Evolutionary conservation across 2,888 invertebrate species (phyloP).

Genomic region (Agrotis exclamationis): DNA sequence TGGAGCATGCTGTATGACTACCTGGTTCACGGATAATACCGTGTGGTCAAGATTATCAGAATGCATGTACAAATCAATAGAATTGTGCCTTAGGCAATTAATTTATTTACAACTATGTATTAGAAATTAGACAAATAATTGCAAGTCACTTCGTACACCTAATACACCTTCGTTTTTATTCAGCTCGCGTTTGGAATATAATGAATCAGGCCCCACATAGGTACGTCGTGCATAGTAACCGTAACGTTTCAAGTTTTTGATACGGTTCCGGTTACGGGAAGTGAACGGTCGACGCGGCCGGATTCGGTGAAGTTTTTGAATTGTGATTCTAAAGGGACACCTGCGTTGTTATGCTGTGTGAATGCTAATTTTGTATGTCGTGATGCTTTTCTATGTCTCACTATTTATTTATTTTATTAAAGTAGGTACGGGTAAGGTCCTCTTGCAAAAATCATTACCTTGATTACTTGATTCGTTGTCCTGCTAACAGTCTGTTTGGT

Average conservation of each 20-base stretch:
- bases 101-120: not conserved
- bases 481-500: not conserved
- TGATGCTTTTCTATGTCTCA: conserved; percentile 8
- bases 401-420: too few relatives aligned
- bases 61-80: too few relatives aligned
- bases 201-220: conserved; percentile 36
- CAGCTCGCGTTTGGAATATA: conserved; percentile 7
- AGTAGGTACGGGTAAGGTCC: not conserved
- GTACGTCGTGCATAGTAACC: conserved; percentile 22
- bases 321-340: conserved; percentile 54
- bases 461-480: not conserved
- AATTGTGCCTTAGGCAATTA: not conserved
- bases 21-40: rapidly evolving
- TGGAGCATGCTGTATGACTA: not conserved
- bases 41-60: not conserved
- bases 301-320: conserved; percentile 55
- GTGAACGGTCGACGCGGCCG: conserved; percentile 57
- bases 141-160: not conserved
- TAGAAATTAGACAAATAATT: too few relatives aligned
- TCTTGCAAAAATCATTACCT: not conserved
- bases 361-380: conserved; percentile 41
- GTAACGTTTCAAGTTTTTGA: conserved; percentile 55
- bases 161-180: conserved; percentile 13
- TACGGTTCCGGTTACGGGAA: conserved; percentile 59
- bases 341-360: conserved; percentile 42